These are phyloP conservation scores for Tokudaia tokunoshimensis DNA, from an alignment of 2,797 vertebrate species.

Conservation along the genomic window DNA sequence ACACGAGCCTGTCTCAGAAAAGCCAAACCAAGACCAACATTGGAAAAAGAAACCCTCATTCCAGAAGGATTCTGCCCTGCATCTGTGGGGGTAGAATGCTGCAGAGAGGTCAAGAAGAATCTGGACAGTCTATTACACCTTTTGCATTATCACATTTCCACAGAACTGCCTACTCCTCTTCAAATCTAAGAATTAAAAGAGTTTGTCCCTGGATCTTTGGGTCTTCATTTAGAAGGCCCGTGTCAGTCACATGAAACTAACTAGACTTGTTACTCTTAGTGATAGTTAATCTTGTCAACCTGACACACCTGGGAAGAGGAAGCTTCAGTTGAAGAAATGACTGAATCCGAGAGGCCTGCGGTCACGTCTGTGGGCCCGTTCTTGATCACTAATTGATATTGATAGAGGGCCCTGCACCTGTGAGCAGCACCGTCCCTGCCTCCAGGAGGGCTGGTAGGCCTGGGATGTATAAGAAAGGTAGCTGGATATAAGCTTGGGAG, in stretches of 20 bases:
- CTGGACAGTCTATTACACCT: neutral
- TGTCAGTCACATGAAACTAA: neutral
- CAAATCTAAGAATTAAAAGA: neutral
- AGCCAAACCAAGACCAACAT: neutral
- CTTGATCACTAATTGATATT: neutral
- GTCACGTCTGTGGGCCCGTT: neutral
- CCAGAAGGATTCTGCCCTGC: neutral
- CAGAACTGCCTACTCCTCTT: neutral
- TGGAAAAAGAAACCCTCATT: neutral
- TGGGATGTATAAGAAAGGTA: neutral
- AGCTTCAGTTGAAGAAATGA: neutral
- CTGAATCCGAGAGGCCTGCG: neutral
- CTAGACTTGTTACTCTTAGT: neutral
- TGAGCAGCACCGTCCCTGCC: neutral
- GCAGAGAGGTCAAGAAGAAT: neutral
- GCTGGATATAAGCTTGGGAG: neutral
- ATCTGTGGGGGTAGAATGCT: neutral
- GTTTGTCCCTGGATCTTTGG: neutral
- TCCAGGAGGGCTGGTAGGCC: neutral
- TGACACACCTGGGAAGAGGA: neutral
- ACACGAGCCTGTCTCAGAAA: neutral
- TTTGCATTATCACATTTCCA: neutral
- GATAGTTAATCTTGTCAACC: neutral
- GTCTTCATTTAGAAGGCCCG: neutral
- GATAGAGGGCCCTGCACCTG: neutral